Conservation (phyloP, 2,888 invertebrate species). For the Gerris lacustris region DNA sequence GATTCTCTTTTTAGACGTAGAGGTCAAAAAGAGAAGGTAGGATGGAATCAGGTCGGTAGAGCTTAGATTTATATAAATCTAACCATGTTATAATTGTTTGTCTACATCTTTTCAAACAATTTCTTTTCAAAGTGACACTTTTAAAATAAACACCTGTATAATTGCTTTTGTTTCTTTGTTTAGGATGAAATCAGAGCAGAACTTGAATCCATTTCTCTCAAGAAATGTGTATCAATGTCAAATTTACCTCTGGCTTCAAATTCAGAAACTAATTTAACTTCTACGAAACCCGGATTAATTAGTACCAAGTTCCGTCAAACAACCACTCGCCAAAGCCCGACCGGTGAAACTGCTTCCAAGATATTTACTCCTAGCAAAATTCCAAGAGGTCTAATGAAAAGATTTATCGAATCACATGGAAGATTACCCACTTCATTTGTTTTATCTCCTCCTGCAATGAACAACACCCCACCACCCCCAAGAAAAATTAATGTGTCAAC, state of each 20-base stretch:
- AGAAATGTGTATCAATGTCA: conserved; percentile 24
- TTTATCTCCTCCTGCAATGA: not conserved
- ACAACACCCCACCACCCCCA: not conserved
- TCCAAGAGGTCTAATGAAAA: conserved; percentile 71
- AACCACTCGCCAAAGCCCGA: not conserved
- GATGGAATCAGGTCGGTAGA: too few species aligned
- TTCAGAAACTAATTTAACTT: not conserved
- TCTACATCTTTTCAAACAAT: too few species aligned
- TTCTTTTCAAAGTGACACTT: too few species aligned
- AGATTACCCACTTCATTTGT: conserved; percentile 36
- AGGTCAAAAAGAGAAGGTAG: too few species aligned
- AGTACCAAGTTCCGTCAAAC: not conserved
- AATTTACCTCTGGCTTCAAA: conserved; percentile 14
- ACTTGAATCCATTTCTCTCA: conserved; percentile 19
- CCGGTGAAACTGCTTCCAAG: conserved; percentile 19
- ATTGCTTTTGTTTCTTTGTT: not conserved
- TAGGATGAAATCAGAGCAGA: conserved; percentile 10
- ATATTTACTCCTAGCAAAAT: conserved; percentile 49
- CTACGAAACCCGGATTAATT: not conserved
- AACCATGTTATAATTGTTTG: too few species aligned
- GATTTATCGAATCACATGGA: conserved; percentile 68
- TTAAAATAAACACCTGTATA: too few species aligned
- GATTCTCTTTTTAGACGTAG: too few species aligned
- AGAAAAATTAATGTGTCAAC: not conserved
- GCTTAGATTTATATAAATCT: too few species aligned